Evolutionary conservation across 2,888 invertebrate genomes (phyloP).

Genomic region (Holacanthella duospinosa): DNA sequence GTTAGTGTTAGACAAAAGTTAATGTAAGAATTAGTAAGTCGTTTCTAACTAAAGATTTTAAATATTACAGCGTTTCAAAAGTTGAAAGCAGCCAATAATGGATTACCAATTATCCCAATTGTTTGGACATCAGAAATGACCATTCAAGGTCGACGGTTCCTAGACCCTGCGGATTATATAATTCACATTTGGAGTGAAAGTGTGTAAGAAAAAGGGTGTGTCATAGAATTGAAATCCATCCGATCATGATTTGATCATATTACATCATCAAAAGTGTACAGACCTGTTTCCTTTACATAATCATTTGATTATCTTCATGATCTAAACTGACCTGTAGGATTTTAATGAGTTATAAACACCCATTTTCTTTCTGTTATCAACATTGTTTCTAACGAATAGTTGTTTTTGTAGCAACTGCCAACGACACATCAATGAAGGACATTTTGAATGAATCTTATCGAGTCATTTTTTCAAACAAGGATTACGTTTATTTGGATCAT

Average conservation of each 20-base stretch:
- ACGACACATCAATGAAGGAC: conserved; percentile 48
- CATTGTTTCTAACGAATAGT: too few relatives aligned
- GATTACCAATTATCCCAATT: conserved; percentile 53
- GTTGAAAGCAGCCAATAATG: conserved; percentile 26
- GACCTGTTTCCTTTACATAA: too few relatives aligned
- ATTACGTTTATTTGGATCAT: conserved; percentile 75
- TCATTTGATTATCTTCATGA: background rate
- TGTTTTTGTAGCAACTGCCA: conserved; percentile 41
- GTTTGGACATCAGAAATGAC: conserved; percentile 76
- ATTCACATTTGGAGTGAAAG: conserved; percentile 49
- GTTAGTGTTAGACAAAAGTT: conserved; percentile 46
- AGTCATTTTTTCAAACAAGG: conserved; percentile 74
- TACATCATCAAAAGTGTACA: background rate
- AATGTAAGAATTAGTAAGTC: conserved; percentile 39
- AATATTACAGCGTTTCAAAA: conserved; percentile 40
- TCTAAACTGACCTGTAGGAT: too few relatives aligned
- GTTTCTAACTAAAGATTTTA: background rate
- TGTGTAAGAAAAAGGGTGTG: conserved; percentile 14
- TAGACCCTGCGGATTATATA: conserved; percentile 64
- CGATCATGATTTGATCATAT: background rate
- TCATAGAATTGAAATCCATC: too few relatives aligned
- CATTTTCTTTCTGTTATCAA: background rate
- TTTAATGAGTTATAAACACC: background rate
- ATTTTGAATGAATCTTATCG: conserved; percentile 61
- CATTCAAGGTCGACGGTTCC: conserved; percentile 51